Evolutionary conservation across 1,140 invertebrate species (phyloP).

Genomic region (Bombus waltoni): DNA sequence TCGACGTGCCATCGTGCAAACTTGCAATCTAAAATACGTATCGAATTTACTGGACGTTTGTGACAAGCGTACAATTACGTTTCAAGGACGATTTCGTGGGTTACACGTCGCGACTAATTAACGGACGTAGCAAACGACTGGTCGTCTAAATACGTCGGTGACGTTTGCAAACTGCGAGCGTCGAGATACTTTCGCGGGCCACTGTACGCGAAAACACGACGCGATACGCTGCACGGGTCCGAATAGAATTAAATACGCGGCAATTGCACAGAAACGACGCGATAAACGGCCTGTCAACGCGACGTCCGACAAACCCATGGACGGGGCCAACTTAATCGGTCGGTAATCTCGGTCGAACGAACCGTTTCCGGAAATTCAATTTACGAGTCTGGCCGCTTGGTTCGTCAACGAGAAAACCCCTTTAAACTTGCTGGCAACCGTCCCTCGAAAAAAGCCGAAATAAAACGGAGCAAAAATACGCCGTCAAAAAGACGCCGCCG

Average conservation of each 20-base stretch:
- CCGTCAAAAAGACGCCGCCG: neutral
- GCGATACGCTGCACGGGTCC: no score
- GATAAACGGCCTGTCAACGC: constrained; percentile 31
- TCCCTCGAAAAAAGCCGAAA: neutral
- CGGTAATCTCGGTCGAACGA: constrained; percentile 39
- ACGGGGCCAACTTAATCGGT: constrained; percentile 56
- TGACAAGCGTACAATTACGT: no score
- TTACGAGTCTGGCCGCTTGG: neutral
- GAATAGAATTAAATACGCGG: neutral
- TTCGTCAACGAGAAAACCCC: neutral
- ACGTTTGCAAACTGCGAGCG: no score
- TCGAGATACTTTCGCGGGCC: no score
- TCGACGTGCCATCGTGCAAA: no score
- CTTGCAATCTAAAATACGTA: no score
- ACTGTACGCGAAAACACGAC: no score
- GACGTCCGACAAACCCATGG: constrained; percentile 9
- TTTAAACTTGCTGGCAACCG: neutral
- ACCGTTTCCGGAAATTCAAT: constrained; percentile 46
- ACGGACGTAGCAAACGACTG: no score
- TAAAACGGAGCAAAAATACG: neutral
- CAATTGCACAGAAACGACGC: constrained; percentile 11
- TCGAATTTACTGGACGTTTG: no score
- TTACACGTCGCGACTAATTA: no score
- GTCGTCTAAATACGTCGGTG: no score
- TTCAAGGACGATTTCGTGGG: no score